Conservation (phyloP, 2,797 vertebrate species). For the Pseudochaenichthys georgianus region DNA sequence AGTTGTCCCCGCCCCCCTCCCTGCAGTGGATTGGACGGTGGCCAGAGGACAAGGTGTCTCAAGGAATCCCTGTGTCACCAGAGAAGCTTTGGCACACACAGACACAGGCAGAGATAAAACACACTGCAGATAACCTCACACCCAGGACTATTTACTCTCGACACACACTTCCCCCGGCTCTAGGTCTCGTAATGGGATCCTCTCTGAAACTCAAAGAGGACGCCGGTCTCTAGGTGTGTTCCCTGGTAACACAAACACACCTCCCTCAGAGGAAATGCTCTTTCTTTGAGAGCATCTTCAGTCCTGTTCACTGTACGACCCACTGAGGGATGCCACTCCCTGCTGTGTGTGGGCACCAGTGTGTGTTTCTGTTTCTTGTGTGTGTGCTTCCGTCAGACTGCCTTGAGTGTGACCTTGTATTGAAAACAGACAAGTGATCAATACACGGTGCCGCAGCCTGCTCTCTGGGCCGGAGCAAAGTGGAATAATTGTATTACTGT, state of each 20-base stretch:
- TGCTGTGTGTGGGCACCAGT: constrained; percentile 27
- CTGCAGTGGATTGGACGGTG: constrained; percentile 46
- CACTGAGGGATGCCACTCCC: constrained; percentile 46
- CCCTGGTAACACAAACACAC: neutral
- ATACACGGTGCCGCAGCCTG: constrained; percentile 34
- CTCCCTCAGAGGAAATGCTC: constrained; percentile 2
- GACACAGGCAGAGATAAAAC: constrained; percentile 14
- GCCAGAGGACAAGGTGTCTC: constrained; percentile 53
- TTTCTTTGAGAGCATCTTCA: constrained; percentile 36
- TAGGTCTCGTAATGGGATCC: constrained; percentile 25
- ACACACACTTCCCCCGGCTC: constrained; percentile 32
- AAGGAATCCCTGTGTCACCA: constrained; percentile 55
- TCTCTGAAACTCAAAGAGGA: neutral
- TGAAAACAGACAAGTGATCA: constrained; percentile 44
- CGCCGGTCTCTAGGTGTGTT: neutral
- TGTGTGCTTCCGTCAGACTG: constrained; percentile 18
- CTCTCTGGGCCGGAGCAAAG: constrained; percentile 29
- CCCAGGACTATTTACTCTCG: constrained; percentile 38
- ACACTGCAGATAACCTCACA: constrained; percentile 32
- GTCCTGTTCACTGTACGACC: constrained; percentile 38
- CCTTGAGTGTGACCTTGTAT: constrained; percentile 68
- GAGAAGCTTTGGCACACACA: constrained; percentile 33
- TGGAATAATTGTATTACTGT: constrained; percentile 64
- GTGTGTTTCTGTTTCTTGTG: constrained; percentile 37
- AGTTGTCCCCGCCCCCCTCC: neutral